Conservation (phyloP, 64 coral and sea anemone species). For the Orbicella faveolata region DNA sequence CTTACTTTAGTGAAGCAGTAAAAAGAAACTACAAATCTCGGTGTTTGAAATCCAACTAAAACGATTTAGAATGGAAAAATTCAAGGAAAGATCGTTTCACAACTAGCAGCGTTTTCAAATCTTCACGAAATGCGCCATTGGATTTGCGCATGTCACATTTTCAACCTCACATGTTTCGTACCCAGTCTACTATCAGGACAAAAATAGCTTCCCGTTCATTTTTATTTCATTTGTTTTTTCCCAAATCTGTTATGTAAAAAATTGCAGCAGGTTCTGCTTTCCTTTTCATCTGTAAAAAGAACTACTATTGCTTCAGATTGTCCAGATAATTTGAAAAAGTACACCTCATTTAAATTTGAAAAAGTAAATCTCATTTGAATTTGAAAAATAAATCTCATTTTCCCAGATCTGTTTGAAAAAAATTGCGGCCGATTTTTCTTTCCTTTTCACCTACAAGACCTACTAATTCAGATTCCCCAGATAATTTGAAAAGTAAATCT, state of each 20-base stretch:
- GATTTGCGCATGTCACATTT: slow-evolving; percentile 23
- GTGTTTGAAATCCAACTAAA: neutral
- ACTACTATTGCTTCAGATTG: no score
- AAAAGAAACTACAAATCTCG: neutral
- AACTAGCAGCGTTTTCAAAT: slow-evolving; percentile 10
- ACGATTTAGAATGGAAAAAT: neutral
- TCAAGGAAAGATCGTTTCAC: neutral
- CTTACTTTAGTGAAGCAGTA: neutral
- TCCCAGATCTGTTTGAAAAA: no score
- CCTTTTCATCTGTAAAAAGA: no score
- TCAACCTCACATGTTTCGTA: neutral
- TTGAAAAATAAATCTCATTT: no score
- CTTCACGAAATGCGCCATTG: slow-evolving; percentile 34
- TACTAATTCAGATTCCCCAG: no score
- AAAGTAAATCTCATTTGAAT: no score
- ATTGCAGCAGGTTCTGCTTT: no score
- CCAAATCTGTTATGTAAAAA: neutral
- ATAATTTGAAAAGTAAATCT: no score
- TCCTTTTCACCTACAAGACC: no score
- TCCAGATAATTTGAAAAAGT: no score
- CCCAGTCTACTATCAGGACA: neutral
- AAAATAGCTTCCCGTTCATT: neutral
- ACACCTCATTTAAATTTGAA: no score
- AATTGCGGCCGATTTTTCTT: no score
- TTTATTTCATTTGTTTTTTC: neutral